A percentile compares a stretch with the other conserved stretches of the same genome.
Conservation (phyloP, 1,140 invertebrate species). For the Pentalonia nigronervosa region DNA sequence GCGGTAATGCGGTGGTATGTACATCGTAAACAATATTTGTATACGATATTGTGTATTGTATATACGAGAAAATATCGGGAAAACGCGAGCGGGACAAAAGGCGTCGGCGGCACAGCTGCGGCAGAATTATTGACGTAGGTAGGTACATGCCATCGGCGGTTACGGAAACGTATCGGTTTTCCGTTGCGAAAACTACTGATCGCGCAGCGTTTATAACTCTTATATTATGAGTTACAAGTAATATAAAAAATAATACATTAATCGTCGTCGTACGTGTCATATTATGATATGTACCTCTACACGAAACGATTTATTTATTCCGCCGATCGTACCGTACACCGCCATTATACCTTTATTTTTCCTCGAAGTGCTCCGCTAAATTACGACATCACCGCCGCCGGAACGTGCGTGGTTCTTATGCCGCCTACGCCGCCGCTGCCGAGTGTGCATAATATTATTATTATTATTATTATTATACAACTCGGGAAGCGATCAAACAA, state of each 20-base stretch:
- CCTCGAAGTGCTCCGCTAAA: neutral
- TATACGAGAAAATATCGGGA: neutral
- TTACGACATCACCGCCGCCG: neutral
- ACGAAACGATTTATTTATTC: conserved; percentile 2
- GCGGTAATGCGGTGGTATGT: neutral
- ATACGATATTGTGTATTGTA: neutral
- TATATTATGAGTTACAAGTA: neutral
- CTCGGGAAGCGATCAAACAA: neutral
- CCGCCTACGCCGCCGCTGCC: neutral
- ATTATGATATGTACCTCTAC: neutral
- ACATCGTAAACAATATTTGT: neutral
- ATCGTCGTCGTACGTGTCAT: neutral
- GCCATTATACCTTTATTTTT: neutral
- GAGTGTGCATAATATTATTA: neutral
- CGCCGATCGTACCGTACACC: neutral
- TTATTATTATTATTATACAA: neutral
- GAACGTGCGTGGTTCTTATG: neutral
- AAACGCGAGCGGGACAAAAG: neutral
- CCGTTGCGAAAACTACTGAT: conserved; percentile 21
- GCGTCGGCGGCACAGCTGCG: neutral
- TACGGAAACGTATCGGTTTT: conserved; percentile 10
- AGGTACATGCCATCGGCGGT: neutral
- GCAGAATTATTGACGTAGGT: neutral
- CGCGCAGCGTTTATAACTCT: neutral
- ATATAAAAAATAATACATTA: neutral